Evolutionary conservation across 2,113 vertebrate species (phyloP), one percentile per base, ranked within the genome.

Genomic region (Ctenomys sociabilis): DNA sequence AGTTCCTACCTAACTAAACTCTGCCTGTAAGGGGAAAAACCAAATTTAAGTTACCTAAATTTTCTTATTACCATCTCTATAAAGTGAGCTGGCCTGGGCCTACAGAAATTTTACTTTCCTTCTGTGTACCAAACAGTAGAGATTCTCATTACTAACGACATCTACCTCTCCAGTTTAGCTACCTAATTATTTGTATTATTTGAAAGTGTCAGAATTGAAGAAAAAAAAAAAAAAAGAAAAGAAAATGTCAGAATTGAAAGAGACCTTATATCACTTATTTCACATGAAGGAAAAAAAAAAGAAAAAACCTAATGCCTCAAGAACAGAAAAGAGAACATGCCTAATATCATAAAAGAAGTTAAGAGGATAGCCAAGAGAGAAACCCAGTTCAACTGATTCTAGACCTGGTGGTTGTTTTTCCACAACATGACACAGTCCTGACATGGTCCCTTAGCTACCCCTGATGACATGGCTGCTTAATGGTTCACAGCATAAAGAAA

Each of bases 401-500:
- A 90, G 85, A 89, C 68, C 45, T 40, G 77, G 14, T 40, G 77
- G 14, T 57, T 35, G 37, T 72, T 5, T 40, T 66, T 57, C 72
- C 32, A 96, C 14, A 61, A 3, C 26, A 80, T 13, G 35, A 86
- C 37, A 93, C 0, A 7, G 16, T 52, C 28, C 72, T 78, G 21
- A 92, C 32, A 93, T 0, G 66, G 24, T 75, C 43, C n/a, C 68
- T 45, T 61, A 85, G 13, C 80, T 45, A 95, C 1, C 5, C 8
- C 40, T 78, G 52, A 89, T 64, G 43, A 72, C 13, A 75, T n/a
- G 24, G 35, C 49, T 54, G 75, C 66, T 28, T 73, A 77, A 52
- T 52, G 43, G 73, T 73, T 85, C 96, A 73, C 19, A 92, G 26
- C 32, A 6, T 86, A 77, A 91, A 63, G 57, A 98, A 97, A 28